phyloP scores from a whole-genome alignment of 2,888 invertebrate genomes.

The Torymus tubicola region DNA sequence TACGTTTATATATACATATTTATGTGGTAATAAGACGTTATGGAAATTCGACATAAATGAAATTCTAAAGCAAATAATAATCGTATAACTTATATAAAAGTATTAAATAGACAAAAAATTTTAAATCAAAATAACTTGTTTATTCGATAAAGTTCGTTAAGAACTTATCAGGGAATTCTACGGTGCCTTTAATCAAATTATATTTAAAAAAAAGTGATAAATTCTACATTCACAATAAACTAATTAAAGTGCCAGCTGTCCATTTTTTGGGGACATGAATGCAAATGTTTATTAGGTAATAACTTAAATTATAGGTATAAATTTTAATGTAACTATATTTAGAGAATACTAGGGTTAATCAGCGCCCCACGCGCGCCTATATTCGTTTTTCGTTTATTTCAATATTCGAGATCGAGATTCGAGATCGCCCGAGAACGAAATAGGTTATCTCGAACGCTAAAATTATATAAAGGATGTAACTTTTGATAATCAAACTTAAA shows the following conservation, averaged over 20 bases:
- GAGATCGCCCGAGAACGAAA: too few relatives aligned
- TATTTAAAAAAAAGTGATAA: conserved; percentile 46
- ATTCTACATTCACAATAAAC: conserved; percentile 40
- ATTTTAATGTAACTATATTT: conserved; percentile 15
- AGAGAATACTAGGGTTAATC: too few relatives aligned
- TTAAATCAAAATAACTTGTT: conserved; percentile 28
- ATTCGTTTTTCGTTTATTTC: too few relatives aligned
- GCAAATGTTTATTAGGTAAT: conserved; percentile 31
- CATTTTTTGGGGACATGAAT: conserved; percentile 26
- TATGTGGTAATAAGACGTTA: conserved; percentile 24
- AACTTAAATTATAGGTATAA: conserved; percentile 35
- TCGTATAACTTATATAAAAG: conserved; percentile 8
- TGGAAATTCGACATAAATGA: conserved; percentile 8
- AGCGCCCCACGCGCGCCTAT: too few relatives aligned
- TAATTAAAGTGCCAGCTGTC: conserved; percentile 51
- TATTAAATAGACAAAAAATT: conserved; percentile 8
- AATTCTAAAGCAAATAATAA: conserved; percentile 28
- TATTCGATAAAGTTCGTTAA: background rate
- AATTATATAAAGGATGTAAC: too few relatives aligned
- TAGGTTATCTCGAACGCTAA: too few relatives aligned
- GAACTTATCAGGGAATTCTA: conserved; percentile 46
- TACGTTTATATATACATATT: conserved; percentile 29
- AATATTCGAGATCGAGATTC: too few relatives aligned
- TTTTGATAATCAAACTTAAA: conserved; percentile 3
- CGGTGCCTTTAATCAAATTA: conserved; percentile 55